Percentiles rank a stretch among this genome's conserved stretches.
Evolutionary conservation across 2,113 vertebrate genomes (phyloP).

Genomic region (Noturus placidus): DNA sequence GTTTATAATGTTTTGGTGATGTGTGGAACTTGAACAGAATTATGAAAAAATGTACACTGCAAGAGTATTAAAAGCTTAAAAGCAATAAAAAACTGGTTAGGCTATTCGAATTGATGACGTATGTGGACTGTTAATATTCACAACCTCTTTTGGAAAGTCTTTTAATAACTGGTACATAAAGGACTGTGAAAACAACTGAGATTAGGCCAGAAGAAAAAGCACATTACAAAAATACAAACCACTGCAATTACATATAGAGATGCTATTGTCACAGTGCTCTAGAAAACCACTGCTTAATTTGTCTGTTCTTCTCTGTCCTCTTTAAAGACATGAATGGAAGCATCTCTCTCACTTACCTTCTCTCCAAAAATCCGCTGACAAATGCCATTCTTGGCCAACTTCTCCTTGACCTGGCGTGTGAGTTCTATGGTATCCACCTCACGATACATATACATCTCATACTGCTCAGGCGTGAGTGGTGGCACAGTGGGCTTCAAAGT

Average conservation of each 20-base stretch:
- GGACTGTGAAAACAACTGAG: neutral
- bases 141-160: neutral
- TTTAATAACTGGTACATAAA: conserved; percentile 1
- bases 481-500: conserved; percentile 93
- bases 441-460: conserved; percentile 98
- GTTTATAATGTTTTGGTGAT: neutral
- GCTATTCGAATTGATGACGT: neutral
- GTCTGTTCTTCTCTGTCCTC: neutral
- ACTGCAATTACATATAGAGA: neutral
- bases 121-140: neutral
- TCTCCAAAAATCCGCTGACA: conserved; percentile 98
- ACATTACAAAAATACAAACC: neutral
- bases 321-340: neutral
- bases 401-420: conserved; percentile 97
- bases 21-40: neutral
- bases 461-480: conserved; percentile 93
- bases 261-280: neutral
- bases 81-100: conserved; percentile 1
- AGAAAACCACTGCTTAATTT: neutral
- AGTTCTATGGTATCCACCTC: conserved; percentile 97
- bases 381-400: conserved; percentile 97
- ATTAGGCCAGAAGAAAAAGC: neutral
- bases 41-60: neutral
- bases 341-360: conserved; percentile 78
- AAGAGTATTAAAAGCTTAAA: neutral